phyloP scores from a whole-genome alignment of 2,113 vertebrate species.

The Corythornis vintsioides region DNA sequence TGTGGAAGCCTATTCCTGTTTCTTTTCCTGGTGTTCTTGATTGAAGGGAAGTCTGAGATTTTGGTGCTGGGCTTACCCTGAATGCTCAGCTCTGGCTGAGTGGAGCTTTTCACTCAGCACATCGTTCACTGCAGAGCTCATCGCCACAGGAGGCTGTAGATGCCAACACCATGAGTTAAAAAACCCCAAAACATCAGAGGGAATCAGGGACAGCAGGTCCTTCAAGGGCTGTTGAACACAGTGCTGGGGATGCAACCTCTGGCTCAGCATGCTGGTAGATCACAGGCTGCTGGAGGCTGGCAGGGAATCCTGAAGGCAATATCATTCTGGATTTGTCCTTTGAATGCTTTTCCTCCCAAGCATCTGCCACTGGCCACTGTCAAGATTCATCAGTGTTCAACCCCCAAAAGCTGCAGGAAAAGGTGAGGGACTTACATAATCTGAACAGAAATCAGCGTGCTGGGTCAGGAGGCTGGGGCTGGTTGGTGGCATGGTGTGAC shows the following conservation, averaged over 20 bases:
- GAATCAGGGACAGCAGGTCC: conserved; percentile 8
- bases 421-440: not conserved
- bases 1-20: not conserved
- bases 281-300: not conserved
- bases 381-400: not conserved
- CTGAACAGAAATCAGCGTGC: not conserved
- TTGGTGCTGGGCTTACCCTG: not conserved
- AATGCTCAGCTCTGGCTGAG: not conserved
- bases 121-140: not conserved
- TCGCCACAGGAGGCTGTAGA: not conserved
- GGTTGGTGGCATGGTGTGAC: not conserved
- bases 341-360: not conserved
- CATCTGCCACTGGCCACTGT: not conserved
- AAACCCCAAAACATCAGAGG: not conserved
- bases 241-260: not conserved
- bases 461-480: not conserved
- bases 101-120: not conserved
- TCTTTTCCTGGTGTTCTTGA: not conserved
- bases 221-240: conserved; percentile 42
- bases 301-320: not conserved
- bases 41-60: not conserved
- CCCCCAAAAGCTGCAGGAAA: not conserved
- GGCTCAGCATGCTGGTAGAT: not conserved
- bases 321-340: not conserved
- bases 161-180: not conserved